Base-by-base conservation (phyloP, 2,888 invertebrate genomes). In the Lochmaea crataegi region DNA sequence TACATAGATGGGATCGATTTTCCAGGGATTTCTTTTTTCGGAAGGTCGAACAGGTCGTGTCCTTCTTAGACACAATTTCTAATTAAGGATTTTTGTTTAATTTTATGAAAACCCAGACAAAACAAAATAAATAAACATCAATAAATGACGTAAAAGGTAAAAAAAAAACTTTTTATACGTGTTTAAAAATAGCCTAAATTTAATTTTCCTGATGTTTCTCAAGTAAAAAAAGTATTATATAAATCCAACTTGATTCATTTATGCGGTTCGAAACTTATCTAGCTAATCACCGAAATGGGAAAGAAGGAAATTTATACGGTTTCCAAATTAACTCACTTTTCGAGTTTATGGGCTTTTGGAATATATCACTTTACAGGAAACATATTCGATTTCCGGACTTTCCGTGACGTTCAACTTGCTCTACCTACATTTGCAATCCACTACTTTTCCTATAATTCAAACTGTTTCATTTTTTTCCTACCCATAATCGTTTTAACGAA, bases 281-380 rank as follows among this genome's bases (percentile, higher is more conserved):
- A 41, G n/a, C 48, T 68, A 68, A 60, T 68, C 60, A 68, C 48
- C 48, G 45, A 68, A 68, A 70, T 64, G 70, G 70, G 45, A 70
- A 64, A 53, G 69, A 53, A 63, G 64, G 45, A 70, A 64, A 70
- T 70, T 70, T 65, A 70, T 65, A 57, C 53, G 57, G 57, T 45
- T 65, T 70, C 64, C 42, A 65, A 70, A 70, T 70, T 64, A 70
- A 70, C 70, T 65, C 64, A 65, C 56, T 57, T 65, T 53, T 57
- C 26, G 57, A 70, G 70, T 64, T 70, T 65, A 45, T 65, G 42
- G 57, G 57, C 12, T 41, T 38, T 16, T 12, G 57, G 45, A 64
- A 72, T 73, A 72, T 75, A 75, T 76, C 78, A 74, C 72, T 65
- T 71, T 71, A 66, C 75, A 71, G 79, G 79, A 79, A 79, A 74